Evolutionary conservation across 2,888 invertebrate species (phyloP), one percentile per base, ranked within the genome.

Genomic region (Hyles lineata): DNA sequence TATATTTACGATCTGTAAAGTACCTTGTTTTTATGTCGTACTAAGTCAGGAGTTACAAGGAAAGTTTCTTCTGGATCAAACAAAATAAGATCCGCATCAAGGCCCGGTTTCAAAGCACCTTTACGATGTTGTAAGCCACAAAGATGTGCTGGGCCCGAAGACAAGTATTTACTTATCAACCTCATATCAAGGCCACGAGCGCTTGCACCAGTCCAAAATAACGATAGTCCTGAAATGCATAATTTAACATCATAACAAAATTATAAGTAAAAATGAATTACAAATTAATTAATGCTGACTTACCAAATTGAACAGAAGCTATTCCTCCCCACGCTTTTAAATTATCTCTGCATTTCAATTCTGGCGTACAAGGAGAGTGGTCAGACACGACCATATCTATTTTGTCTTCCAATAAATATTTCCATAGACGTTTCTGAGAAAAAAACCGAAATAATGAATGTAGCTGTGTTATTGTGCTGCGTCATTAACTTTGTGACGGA

Each of bases 81-180:
- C 76, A 97, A 95, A 71, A 97, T 96, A 67, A 97, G 95, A 84
- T 97, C 97, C 0, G 97, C 97, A 82, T 97, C 97, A 71, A 95
- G 95, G 7, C 96, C 96, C 7, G 92, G 91, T 69, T 91, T 90
- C 43, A 97, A 88, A 74, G 95, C 91, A 0, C 97, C 97, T 86
- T 97, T 97, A 2, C 90, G 87, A 21, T 92, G 82, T 73, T 96
- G 92, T 25, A 97, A 87, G 0, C 96, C 96, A 77, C 96, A 96
- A 3, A 97, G 87, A 75, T 91, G 89, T 0, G 97, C 96, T 0
- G 97, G 96, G 29, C 94, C 95, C 21, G 89, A 84, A 74, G 96
- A 96, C 88, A 97, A 90, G 73, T 96, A 94, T 62, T 95, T 95
- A 72, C 95, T 94, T 71, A 97, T 89, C 59, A 96, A 93, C 1